Evolutionary conservation across 2,797 vertebrate species (phyloP).

Genomic region (Urophycis tenuis): DNA sequence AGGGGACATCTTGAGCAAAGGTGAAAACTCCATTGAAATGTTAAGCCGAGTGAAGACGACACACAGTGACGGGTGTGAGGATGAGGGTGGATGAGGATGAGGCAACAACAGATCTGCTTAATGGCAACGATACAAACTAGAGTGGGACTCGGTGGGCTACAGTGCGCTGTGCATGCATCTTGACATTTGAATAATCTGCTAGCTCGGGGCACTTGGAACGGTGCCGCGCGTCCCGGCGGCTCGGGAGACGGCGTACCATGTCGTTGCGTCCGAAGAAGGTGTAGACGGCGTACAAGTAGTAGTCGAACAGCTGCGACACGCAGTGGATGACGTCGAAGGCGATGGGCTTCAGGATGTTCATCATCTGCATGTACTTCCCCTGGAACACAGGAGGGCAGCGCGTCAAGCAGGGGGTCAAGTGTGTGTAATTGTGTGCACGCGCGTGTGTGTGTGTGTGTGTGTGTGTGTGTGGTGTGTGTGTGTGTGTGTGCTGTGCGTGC

Average conservation of each 20-base stretch:
- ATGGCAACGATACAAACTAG: too few species aligned
- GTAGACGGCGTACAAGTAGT: slow-evolving; percentile 96
- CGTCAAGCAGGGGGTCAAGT: background rate
- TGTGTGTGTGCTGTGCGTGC: too few species aligned
- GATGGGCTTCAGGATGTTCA: slow-evolving; percentile 97
- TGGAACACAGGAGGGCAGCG: slow-evolving; percentile 39
- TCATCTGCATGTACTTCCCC: slow-evolving; percentile 99
- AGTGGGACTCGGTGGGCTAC: background rate
- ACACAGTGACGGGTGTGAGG: background rate
- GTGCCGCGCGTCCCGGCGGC: background rate
- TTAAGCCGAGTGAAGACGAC: background rate
- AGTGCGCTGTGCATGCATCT: background rate
- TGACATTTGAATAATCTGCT: background rate
- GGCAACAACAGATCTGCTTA: background rate
- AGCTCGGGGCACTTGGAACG: background rate
- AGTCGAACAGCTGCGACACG: slow-evolving; percentile 97
- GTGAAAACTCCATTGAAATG: background rate
- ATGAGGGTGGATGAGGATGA: background rate
- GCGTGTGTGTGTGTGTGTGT: too few species aligned
- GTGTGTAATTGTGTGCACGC: too few species aligned
- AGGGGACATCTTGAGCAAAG: background rate
- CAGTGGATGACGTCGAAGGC: slow-evolving; percentile 99
- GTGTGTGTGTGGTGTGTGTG: too few species aligned
- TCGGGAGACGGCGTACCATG: slow-evolving; percentile 72
- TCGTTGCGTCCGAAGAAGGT: slow-evolving; percentile 97